Evolutionary conservation across 2,113 vertebrate species (phyloP).

Genomic region (Plotosus lineatus): DNA sequence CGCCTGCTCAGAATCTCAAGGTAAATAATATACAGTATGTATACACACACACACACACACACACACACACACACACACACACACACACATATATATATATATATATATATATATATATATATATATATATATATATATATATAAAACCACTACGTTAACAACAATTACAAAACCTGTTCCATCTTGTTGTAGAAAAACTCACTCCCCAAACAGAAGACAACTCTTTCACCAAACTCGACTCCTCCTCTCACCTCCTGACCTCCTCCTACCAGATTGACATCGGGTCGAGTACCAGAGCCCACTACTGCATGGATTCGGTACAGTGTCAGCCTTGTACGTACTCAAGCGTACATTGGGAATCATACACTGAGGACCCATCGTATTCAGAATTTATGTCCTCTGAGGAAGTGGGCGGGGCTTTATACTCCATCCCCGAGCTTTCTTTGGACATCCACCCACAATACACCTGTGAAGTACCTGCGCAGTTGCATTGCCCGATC

Average conservation of each 20-base stretch:
- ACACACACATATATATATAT: too few relatives aligned
- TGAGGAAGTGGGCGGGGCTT: slow-evolving; percentile 36
- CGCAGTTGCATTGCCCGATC: slow-evolving; percentile 33
- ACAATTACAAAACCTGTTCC: too few relatives aligned
- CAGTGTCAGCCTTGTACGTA: slow-evolving; percentile 45
- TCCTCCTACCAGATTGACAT: slow-evolving; percentile 8
- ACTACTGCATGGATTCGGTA: slow-evolving; percentile 23
- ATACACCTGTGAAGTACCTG: slow-evolving; percentile 43
- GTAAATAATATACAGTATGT: too few relatives aligned
- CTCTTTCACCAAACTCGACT: background rate
- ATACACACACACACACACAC: too few relatives aligned
- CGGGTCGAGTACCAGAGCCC: background rate
- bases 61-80: too few relatives aligned
- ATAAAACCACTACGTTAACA: too few relatives aligned
- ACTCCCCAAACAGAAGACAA: background rate
- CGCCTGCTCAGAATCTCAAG: slow-evolving; percentile 33
- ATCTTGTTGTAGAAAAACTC: slow-evolving; percentile 21
- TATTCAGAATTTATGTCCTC: slow-evolving; percentile 34
- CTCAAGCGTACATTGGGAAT: slow-evolving; percentile 38
- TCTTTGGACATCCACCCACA: slow-evolving; percentile 45
- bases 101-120: too few relatives aligned
- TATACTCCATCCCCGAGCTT: slow-evolving; percentile 7
- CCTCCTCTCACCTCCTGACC: slow-evolving; percentile 9
- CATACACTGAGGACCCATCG: slow-evolving; percentile 32
- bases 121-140: too few relatives aligned